A percentile compares a stretch with the other conserved stretches of the same genome.
Conservation (phyloP, 2,888 invertebrate species). For the Helobdella robusta region DNA sequence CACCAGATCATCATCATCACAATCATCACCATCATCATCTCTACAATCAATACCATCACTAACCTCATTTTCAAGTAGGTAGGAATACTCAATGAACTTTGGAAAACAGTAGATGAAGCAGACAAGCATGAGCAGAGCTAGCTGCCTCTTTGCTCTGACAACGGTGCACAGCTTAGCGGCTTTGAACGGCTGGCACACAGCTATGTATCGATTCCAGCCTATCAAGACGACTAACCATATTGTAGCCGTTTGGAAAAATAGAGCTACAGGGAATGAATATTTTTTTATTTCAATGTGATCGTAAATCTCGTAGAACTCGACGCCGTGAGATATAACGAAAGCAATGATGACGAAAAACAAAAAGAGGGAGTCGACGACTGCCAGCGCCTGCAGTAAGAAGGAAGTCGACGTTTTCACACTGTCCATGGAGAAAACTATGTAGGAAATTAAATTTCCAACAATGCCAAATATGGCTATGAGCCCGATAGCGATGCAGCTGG, state of each 20-base stretch:
- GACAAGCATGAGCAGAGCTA: constrained; percentile 29
- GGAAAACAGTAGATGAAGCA: constrained; percentile 32
- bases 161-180: constrained; percentile 34
- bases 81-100: constrained; percentile 23
- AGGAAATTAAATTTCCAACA: constrained; percentile 33
- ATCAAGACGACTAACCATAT: constrained; percentile 35
- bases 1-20: too few species aligned
- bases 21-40: too few species aligned
- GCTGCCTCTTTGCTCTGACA: constrained; percentile 33
- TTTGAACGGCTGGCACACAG: constrained; percentile 34
- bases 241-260: constrained; percentile 33
- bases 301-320: constrained; percentile 10
- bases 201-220: constrained; percentile 34
- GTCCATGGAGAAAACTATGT: constrained; percentile 34
- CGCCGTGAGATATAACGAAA: constrained; percentile 30
- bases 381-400: constrained; percentile 35
- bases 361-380: constrained; percentile 33
- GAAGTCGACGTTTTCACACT: constrained; percentile 36
- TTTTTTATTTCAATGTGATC: constrained; percentile 11
- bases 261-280: constrained; percentile 29
- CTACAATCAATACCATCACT: too few species aligned
- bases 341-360: constrained; percentile 32
- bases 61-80: background rate
- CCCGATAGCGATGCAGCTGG: constrained; percentile 33
- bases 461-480: constrained; percentile 32